Conservation (phyloP, 2,888 invertebrate genomes). For the Aproaerema taeniolella region DNA sequence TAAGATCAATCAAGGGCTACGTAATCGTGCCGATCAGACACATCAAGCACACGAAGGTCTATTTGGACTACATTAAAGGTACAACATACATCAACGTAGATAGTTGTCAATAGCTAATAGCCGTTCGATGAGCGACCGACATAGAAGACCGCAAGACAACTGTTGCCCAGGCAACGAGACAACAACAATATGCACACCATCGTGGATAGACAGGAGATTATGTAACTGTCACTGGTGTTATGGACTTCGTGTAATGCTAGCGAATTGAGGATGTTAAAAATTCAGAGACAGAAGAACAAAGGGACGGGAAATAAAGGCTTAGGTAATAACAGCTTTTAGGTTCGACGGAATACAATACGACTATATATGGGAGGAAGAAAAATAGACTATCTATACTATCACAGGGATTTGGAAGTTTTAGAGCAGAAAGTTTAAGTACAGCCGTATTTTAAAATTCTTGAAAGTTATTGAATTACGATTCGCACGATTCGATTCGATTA, state of each 20-base stretch:
- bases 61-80: constrained; percentile 41
- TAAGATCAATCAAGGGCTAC: constrained; percentile 42
- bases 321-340: no score
- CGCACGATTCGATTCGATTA: no score
- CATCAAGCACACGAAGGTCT: constrained; percentile 44
- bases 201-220: constrained; percentile 19
- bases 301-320: no score
- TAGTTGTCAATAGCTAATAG: constrained; percentile 68
- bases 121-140: constrained; percentile 47
- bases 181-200: constrained; percentile 51
- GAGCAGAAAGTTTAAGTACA: no score
- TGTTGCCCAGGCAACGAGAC: constrained; percentile 52
- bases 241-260: constrained; percentile 4
- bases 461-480: no score
- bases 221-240: constrained; percentile 22
- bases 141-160: constrained; percentile 71
- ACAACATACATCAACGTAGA: constrained; percentile 30
- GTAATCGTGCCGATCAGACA: constrained; percentile 46
- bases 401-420: no score
- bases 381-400: no score
- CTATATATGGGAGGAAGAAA: no score
- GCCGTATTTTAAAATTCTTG: no score
- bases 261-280: neutral
- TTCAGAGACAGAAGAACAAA: neutral
- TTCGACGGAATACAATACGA: no score